Base-by-base conservation (phyloP, 2,888 invertebrate genomes). In the Aspidapion aeneum region DNA sequence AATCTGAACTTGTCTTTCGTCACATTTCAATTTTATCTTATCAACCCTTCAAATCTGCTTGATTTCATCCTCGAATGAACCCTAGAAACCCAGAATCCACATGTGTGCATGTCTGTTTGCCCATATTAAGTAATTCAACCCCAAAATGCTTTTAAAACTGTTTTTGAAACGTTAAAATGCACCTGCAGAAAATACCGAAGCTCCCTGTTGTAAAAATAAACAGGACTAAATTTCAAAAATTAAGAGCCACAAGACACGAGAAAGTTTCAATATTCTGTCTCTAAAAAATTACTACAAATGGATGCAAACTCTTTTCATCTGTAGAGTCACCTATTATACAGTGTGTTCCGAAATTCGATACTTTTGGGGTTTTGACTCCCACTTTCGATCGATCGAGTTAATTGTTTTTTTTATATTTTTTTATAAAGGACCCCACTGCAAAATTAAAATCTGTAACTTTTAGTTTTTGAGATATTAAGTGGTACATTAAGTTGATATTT, bases 131-230 rank as follows among this genome's bases (percentile, higher is more conserved):
- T 35, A 35, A 35, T 35, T 35, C 35, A 35, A 35, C 35, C 35
- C 35, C 35, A 35, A 35, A 35, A 35, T 35, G 35, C 35, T 35
- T 35, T 35, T 35, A 35, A 35, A 35, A 35, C 35, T 12, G 35
- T 35, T 35, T 35, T 35, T 35, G 35, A 35, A 35, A 35, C 35
- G 35, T 35, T 35, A 35, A 35, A 35, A 21, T 49, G 48, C 61
- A 61, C 61, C 55, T 61, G 61, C 48, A n/a, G 48, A 61, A 35
- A 35, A 35, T 35, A 7, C 61, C 17, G 1, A 49, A 55, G 55
- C 17, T 49, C 49, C 55, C 55, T 1, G 19, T 20, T 60, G n/a
- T 55, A 20, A 61, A 61, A 55, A 61, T 61, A 61, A 61, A 61
- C 49, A 21, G 35, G 35, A 35, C 35, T n/a, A n/a, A n/a, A 35